These are phyloP conservation scores for Dermatemys mawii DNA, from an alignment of 2,113 vertebrate species.

Conservation along the genomic window DNA sequence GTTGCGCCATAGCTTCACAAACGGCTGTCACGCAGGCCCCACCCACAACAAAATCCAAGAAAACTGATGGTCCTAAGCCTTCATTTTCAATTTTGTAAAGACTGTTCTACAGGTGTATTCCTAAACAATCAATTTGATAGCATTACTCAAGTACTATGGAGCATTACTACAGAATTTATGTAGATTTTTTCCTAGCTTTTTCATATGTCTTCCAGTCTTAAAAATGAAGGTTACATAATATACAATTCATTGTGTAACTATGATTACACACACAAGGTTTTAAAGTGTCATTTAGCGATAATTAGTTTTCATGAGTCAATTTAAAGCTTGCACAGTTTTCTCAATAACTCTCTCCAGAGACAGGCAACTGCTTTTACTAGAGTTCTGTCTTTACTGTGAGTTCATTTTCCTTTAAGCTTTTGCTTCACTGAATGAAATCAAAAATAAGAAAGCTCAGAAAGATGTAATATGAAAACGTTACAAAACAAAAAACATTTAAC, in stretches of 20 bases:
- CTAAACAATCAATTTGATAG: not conserved
- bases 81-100: not conserved
- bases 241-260: not conserved
- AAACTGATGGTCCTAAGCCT: not conserved
- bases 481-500: not conserved
- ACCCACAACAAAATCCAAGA: not conserved
- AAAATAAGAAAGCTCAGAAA: not conserved
- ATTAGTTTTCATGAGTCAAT: conserved; percentile 73
- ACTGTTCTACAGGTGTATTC: not conserved
- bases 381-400: conserved; percentile 51
- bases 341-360: conserved; percentile 62
- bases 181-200: conserved; percentile 17
- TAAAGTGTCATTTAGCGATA: conserved; percentile 65
- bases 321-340: conserved; percentile 71
- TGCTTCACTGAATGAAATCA: not conserved
- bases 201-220: conserved; percentile 43
- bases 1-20: no score
- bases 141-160: not conserved
- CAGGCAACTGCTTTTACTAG: conserved; percentile 56
- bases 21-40: no score
- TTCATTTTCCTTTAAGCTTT: conserved; percentile 58
- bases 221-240: conserved; percentile 39
- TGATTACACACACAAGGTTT: conserved; percentile 57
- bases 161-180: not conserved
- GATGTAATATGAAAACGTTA: not conserved